Conservation (phyloP, 2,113 vertebrate species). For the Mobula birostris region DNA sequence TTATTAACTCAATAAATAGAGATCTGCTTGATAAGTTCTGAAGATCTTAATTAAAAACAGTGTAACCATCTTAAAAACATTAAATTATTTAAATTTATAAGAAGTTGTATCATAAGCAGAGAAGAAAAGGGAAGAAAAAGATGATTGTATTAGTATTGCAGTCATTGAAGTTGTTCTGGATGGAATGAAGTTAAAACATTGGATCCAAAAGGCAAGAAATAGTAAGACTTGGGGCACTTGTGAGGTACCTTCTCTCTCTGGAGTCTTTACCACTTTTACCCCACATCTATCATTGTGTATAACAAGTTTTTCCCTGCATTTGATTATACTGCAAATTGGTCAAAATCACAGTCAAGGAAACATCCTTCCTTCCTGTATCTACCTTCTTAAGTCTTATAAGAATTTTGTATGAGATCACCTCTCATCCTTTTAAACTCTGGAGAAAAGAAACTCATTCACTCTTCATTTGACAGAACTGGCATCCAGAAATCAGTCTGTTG, state of each 20-base stretch:
- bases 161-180: background rate
- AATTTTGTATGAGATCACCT: too few species aligned
- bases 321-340: too few species aligned
- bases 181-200: background rate
- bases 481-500: too few species aligned
- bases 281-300: too few species aligned
- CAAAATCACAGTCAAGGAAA: too few species aligned
- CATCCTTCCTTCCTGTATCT: too few species aligned
- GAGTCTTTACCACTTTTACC: background rate
- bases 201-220: background rate
- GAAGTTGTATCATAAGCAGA: background rate
- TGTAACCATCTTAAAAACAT: background rate
- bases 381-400: too few species aligned
- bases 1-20: background rate
- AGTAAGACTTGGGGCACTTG: background rate
- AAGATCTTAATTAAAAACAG: background rate
- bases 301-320: background rate
- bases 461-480: too few species aligned
- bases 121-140: background rate
- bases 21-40: background rate
- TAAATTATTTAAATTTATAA: background rate
- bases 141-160: background rate
- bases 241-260: background rate
- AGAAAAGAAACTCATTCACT: too few species aligned
- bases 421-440: too few species aligned